Conservation (phyloP, 1,140 invertebrate genomes). For the Drosophila saltans region DNA sequence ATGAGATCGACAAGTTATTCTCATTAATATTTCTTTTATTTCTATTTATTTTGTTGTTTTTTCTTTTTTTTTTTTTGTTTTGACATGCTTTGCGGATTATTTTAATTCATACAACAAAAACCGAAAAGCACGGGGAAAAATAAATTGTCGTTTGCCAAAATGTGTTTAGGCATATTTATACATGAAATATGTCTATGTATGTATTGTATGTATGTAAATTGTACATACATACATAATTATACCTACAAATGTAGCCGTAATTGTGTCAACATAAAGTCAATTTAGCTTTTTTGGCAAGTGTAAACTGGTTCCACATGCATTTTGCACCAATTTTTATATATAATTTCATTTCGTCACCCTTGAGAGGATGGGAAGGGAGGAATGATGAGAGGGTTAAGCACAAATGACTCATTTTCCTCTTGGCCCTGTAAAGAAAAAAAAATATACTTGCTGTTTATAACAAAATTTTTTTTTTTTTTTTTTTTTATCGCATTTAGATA, state of each 20-base stretch:
- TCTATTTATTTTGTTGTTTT: no score
- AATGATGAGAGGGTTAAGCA: not conserved
- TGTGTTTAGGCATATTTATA: conserved; percentile 68
- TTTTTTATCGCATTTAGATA: no score
- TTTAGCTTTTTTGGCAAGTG: conserved; percentile 2
- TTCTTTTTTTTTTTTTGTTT: conserved; percentile 26
- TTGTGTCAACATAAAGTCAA: conserved; percentile 37
- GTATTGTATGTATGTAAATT: not conserved
- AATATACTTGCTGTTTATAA: no score
- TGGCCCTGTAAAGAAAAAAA: not conserved
- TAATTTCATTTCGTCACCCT: not conserved
- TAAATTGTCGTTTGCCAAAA: conserved; percentile 40
- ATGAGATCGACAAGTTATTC: conserved; percentile 8
- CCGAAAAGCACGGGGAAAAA: not conserved
- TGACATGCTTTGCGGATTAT: conserved; percentile 47
- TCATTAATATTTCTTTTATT: conserved; percentile 13
- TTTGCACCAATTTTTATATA: no score
- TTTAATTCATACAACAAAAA: conserved; percentile 57
- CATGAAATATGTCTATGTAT: conserved; percentile 43
- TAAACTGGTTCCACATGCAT: conserved; percentile 2
- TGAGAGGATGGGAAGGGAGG: not conserved
- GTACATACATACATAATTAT: conserved; percentile 24
- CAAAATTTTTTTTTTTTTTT: no score
- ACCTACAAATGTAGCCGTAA: conserved; percentile 32
- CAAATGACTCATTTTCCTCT: not conserved